Evolutionary conservation across 2,797 vertebrate species (phyloP), one percentile per base, ranked within the genome.

Genomic region (Clarias fuscus): DNA sequence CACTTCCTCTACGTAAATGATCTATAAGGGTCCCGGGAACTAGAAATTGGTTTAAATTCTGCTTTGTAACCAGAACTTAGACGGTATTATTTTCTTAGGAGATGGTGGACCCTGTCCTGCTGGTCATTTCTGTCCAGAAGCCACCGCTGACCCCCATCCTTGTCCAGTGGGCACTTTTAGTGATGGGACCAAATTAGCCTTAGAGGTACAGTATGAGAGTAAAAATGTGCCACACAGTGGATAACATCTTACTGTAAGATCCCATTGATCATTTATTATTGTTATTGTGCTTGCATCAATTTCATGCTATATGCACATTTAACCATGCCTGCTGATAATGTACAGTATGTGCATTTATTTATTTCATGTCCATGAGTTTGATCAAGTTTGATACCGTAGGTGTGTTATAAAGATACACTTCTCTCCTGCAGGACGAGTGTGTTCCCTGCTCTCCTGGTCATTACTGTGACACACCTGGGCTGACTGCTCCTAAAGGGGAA

Each of bases 161-260:
- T 98, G 97, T 91, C 96, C 96, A 62, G 91, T 77, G 53, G 97
- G 97, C 78, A 97, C 96, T 61, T 97, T 96, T 88, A 96, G 95
- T 70, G 92, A 95, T 84, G 88, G 87, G 88, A 93, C 91, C 88
- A 96, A 94, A 91, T 93, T 96, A 88, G 85, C 85, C 75, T 96
- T 94, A 67, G 91, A 96, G 96, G 97, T 97, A 33, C 33, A 33
- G 33, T 33, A 90, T 13, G 61, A 82, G 82, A 87, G 64, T 65
- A 89, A 7, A 56, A 75, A 65, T 24, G 24, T 20, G 30, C 37
- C 59, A 13, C 18, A 59, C 8, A 24, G 7, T 79, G 4, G 22
- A 27, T 80, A n/a, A 67, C 2, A 8, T 30, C n/a, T 30, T 82
- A 53, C 20, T 82, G 40, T 4, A 20, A 33, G 14, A 40, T 80